Percentiles rank a stretch among this genome's conserved stretches.
Evolutionary conservation across 92 coral and sea anemone genomes (phyloP).

Genomic region (Anthopleura xanthogrammica): DNA sequence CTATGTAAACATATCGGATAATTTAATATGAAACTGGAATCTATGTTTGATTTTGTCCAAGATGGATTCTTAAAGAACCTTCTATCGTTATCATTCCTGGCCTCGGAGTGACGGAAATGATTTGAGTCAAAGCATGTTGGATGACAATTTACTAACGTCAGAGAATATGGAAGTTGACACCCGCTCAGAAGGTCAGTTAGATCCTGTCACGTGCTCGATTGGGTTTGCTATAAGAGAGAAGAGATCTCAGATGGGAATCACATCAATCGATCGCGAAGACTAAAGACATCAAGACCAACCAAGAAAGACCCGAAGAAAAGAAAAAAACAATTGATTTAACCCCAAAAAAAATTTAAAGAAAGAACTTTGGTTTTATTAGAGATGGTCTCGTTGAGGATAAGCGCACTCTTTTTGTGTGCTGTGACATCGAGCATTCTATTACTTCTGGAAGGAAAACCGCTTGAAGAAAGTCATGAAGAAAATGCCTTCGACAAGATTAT

Average conservation of each 20-base stretch:
- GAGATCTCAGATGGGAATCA: neutral
- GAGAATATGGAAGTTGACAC: neutral
- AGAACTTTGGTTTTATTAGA: neutral
- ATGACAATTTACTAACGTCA: neutral
- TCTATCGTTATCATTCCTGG: neutral
- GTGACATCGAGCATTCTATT: neutral
- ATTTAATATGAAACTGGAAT: neutral
- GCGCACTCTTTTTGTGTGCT: neutral
- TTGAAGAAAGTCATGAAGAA: neutral
- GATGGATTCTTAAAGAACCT: neutral
- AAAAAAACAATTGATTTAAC: neutral
- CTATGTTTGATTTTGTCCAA: neutral
- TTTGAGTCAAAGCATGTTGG: neutral
- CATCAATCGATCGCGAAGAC: neutral
- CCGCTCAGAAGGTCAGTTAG: neutral
- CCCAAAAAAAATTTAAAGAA: neutral
- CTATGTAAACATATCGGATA: neutral
- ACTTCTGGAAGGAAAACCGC: neutral
- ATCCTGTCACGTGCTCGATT: neutral
- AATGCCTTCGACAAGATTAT: constrained; percentile 20
- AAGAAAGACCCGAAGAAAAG: neutral
- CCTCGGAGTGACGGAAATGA: neutral
- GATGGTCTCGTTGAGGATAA: neutral
- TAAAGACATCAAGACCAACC: neutral
- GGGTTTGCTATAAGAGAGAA: neutral